These are phyloP conservation scores for Heliconius ismenius DNA, from an alignment of 2,888 invertebrate genomes.

Conservation along the genomic window DNA sequence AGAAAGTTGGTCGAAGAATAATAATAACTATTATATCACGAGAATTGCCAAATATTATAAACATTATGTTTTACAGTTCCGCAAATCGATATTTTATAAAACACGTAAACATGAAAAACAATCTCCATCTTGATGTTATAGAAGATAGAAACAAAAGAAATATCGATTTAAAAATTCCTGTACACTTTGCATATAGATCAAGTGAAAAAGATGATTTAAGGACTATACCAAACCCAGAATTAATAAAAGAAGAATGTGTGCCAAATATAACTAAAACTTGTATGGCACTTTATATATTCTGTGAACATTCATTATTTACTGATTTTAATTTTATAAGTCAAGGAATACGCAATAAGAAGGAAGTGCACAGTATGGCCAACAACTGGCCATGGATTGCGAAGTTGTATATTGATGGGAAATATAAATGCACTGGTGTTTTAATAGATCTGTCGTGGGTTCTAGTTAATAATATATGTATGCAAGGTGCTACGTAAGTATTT, in stretches of 20 bases:
- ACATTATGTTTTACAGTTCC: slow-evolving; percentile 55
- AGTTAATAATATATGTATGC: slow-evolving; percentile 80
- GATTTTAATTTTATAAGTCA: slow-evolving; percentile 57
- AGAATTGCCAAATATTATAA: background rate
- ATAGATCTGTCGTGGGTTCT: slow-evolving; percentile 86
- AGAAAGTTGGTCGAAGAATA: too few species aligned
- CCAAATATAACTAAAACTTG: slow-evolving; percentile 77
- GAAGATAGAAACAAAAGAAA: slow-evolving; percentile 56
- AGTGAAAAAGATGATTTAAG: slow-evolving; percentile 51
- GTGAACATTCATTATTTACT: slow-evolving; percentile 73
- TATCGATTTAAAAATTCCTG: slow-evolving; percentile 51
- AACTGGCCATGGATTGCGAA: slow-evolving; percentile 88
- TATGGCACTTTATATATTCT: slow-evolving; percentile 79
- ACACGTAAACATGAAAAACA: slow-evolving; percentile 66
- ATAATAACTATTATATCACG: background rate
- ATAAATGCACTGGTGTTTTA: slow-evolving; percentile 86
- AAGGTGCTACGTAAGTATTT: slow-evolving; percentile 63
- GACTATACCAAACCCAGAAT: slow-evolving; percentile 65
- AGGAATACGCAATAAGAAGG: slow-evolving; percentile 52
- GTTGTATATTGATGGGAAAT: slow-evolving; percentile 86
- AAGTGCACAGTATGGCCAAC: slow-evolving; percentile 46
- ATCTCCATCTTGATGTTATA: slow-evolving; percentile 50
- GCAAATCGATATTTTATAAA: slow-evolving; percentile 68
- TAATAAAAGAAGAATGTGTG: slow-evolving; percentile 71
- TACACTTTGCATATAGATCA: slow-evolving; percentile 63